A percentile compares a stretch with the other conserved stretches of the same genome.
Conservation (phyloP, 2,113 vertebrate genomes). For the Oreochromis tanganicae region DNA sequence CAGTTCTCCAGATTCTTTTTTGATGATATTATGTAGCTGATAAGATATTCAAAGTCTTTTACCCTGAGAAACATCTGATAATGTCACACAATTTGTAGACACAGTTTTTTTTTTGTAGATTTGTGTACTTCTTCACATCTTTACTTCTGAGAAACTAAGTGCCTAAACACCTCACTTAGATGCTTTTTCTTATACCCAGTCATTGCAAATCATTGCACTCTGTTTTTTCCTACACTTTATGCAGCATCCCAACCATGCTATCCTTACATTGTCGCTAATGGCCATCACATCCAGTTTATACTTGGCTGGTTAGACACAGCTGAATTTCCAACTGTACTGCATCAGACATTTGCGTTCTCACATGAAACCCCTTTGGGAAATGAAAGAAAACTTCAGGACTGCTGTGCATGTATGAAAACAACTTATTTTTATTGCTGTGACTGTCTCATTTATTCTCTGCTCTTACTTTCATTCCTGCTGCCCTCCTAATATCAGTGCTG, state of each 20-base stretch:
- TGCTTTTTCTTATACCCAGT: not conserved
- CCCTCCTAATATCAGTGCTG: not conserved
- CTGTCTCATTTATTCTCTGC: not conserved
- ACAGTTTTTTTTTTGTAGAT: not conserved
- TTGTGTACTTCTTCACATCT: not conserved
- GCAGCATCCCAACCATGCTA: not conserved
- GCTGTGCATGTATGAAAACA: not conserved
- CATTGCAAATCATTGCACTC: not conserved
- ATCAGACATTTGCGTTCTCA: not conserved
- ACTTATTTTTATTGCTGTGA: slow-evolving; percentile 3
- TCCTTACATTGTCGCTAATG: not conserved
- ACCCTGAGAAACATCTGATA: not conserved
- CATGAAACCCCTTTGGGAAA: not conserved
- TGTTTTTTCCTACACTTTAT: not conserved
- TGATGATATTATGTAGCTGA: not conserved
- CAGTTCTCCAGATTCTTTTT: not conserved
- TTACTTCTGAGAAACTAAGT: not conserved
- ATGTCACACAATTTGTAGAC: not conserved
- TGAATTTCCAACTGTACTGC: not conserved
- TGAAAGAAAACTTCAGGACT: not conserved
- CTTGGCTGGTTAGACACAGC: not conserved
- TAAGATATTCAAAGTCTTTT: not conserved
- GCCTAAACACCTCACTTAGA: not conserved
- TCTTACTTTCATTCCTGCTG: slow-evolving; percentile 13
- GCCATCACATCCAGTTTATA: not conserved